Conservation (phyloP, 2,113 vertebrate genomes). For the Microtus montanus region DNA sequence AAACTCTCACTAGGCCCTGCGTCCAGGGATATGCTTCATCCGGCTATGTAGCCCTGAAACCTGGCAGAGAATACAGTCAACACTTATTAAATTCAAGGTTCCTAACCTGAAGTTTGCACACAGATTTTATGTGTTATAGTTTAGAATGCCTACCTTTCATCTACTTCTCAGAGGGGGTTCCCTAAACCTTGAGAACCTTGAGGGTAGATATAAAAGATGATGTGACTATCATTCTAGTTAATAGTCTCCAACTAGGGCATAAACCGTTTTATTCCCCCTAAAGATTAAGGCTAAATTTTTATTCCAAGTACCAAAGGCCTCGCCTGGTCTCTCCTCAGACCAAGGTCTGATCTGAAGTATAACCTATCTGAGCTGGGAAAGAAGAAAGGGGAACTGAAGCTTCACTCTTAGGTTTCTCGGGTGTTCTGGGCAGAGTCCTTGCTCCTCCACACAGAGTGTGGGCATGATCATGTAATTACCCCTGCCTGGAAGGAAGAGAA, state of each 20-base stretch:
- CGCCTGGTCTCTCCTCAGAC: constrained; percentile 39
- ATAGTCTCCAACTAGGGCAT: constrained; percentile 7
- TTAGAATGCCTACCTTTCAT: neutral
- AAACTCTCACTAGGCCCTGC: neutral
- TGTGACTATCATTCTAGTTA: neutral
- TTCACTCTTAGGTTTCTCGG: neutral
- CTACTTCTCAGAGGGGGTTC: neutral
- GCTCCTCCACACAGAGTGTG: neutral
- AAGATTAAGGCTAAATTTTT: constrained; percentile 67
- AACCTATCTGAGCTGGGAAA: constrained; percentile 34
- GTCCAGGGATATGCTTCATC: neutral
- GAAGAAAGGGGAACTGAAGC: neutral
- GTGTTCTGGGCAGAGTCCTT: neutral
- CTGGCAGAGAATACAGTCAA: neutral
- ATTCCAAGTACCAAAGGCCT: constrained; percentile 46
- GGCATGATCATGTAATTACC: neutral
- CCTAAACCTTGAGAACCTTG: constrained; percentile 39
- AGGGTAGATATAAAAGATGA: neutral
- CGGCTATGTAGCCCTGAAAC: neutral
- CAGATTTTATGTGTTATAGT: neutral
- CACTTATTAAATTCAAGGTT: neutral
- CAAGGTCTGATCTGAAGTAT: constrained; percentile 59
- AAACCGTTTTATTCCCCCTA: neutral
- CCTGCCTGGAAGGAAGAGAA: neutral
- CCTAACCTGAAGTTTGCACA: constrained; percentile 7